phyloP scores from a whole-genome alignment of 2,797 vertebrate genomes.

The Pangasius sanitwongsei region DNA sequence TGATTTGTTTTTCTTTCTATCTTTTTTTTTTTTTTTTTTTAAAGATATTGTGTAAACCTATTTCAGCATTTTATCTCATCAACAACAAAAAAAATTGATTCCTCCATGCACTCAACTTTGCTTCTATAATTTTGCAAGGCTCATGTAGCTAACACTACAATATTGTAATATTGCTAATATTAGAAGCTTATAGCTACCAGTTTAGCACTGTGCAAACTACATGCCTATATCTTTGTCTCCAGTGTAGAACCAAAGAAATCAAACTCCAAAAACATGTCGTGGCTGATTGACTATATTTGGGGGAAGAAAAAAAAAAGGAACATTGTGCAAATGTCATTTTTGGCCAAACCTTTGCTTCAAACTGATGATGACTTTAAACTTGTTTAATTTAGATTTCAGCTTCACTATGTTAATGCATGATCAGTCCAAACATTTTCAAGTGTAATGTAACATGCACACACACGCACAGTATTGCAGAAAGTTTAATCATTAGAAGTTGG shows the following conservation, averaged over 20 bases:
- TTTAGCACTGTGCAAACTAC: not conserved
- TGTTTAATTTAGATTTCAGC: not conserved
- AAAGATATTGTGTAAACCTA: too few relatives aligned
- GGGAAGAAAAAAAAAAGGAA: not conserved
- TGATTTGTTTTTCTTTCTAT: not conserved
- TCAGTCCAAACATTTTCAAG: not conserved
- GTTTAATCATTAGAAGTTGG: conserved; percentile 24
- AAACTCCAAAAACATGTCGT: not conserved
- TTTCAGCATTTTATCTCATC: not conserved
- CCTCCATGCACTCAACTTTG: not conserved
- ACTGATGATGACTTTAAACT: not conserved
- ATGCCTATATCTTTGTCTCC: not conserved
- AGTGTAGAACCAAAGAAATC: not conserved
- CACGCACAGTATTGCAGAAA: conserved; percentile 11
- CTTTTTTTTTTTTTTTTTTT: not conserved
- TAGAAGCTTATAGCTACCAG: not conserved
- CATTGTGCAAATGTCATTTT: not conserved
- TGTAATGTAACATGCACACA: not conserved
- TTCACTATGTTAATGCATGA: too few relatives aligned
- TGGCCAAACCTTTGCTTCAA: not conserved
- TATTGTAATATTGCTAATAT: too few relatives aligned
- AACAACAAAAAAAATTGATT: not conserved
- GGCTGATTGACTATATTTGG: not conserved
- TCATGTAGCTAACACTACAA: not conserved
- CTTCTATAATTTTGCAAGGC: not conserved